Evolutionary conservation across 2,113 vertebrate species (phyloP).

Genomic region (Xenotilapia caudafasciata): DNA sequence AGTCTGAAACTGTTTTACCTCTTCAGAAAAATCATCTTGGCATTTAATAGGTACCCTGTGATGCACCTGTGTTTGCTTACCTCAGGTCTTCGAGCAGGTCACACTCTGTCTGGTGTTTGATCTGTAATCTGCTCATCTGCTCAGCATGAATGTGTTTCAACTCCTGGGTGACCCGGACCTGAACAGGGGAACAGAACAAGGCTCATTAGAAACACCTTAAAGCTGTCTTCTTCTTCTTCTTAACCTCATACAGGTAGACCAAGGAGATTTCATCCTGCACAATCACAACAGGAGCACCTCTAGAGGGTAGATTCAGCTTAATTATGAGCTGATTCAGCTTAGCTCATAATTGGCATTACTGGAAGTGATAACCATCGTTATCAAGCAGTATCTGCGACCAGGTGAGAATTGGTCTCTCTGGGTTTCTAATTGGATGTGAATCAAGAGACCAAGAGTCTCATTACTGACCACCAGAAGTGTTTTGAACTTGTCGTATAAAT

Average conservation of each 20-base stretch:
- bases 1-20: neutral
- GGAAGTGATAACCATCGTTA: neutral
- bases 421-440: neutral
- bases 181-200: constrained; percentile 38
- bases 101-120: constrained; percentile 94
- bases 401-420: neutral
- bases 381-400: neutral
- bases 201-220: neutral
- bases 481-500: neutral
- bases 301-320: neutral
- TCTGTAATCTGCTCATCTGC: constrained; percentile 89
- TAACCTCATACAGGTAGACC: neutral
- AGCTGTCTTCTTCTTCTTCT: neutral
- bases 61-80: constrained; percentile 66
- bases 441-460: neutral
- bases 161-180: constrained; percentile 91
- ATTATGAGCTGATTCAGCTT: neutral
- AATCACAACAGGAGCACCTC: neutral
- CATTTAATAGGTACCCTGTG: neutral
- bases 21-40: neutral
- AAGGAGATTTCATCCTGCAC: neutral
- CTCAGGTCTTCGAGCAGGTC: constrained; percentile 96
- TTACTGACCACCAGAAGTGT: neutral
- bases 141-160: constrained; percentile 91
- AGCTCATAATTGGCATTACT: neutral